Percentiles rank a stretch among this genome's conserved stretches.
phyloP scores from a whole-genome alignment of 2,797 vertebrate species.

The Pitangus sulphuratus region DNA sequence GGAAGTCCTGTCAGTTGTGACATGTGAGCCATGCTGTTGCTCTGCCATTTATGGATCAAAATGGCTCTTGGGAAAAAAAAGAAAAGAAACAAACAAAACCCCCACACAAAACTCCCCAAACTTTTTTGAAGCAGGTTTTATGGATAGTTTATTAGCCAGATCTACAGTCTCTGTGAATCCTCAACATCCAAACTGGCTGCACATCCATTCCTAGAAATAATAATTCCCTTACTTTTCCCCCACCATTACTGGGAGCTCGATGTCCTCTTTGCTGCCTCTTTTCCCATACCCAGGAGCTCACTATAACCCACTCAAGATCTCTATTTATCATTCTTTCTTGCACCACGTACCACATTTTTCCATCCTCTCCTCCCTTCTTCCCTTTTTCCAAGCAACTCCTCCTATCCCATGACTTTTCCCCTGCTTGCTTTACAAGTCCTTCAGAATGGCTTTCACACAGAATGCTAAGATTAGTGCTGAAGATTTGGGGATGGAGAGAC shows the following conservation, averaged over 20 bases:
- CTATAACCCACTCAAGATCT: not conserved
- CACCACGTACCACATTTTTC: not conserved
- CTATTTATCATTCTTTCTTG: not conserved
- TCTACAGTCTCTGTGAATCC: not conserved
- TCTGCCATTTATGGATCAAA: not conserved
- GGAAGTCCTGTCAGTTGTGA: not conserved
- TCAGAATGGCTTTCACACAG: not conserved
- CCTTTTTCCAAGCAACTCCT: not conserved
- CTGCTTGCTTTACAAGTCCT: not conserved
- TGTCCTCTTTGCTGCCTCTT: not conserved
- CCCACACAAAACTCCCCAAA: not conserved
- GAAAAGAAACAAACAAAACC: not conserved
- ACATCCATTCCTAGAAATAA: not conserved
- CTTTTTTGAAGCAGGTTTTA: not conserved
- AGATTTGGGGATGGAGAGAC: not conserved
- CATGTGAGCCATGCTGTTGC: not conserved
- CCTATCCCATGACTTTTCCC: not conserved
- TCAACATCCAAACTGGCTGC: not conserved
- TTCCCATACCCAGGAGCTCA: not conserved
- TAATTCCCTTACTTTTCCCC: rapidly evolving
- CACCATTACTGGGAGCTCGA: not conserved
- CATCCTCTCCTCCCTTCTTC: not conserved
- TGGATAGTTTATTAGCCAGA: not conserved
- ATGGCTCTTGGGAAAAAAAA: not conserved
- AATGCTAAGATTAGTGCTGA: not conserved